Evolutionary conservation across 1,140 invertebrate genomes (phyloP).

Genomic region (Dendroctonus ponderosae): DNA sequence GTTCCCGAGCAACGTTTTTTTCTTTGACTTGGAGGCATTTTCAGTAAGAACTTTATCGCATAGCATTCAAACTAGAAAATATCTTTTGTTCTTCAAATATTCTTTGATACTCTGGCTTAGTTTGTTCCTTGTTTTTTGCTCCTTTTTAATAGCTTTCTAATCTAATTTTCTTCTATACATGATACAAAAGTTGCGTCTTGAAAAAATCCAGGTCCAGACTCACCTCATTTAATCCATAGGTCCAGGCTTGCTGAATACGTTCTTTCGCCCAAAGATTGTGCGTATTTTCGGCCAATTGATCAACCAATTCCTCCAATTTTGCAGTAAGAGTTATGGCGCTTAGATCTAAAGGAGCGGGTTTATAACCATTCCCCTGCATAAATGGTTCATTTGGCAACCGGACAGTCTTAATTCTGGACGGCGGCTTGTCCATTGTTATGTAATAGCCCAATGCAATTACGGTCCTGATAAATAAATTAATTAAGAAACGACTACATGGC

Average conservation of each 20-base stretch:
- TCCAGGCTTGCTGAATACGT: conserved; percentile 97
- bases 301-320: conserved; percentile 95
- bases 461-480: conserved; percentile 63
- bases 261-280: conserved; percentile 99
- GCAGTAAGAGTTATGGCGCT: conserved; percentile 83
- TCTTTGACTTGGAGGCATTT: too few species aligned
- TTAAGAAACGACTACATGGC: not conserved
- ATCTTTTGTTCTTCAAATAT: too few species aligned
- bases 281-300: conserved; percentile 96
- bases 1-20: too few species aligned
- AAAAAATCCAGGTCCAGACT: not conserved
- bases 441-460: conserved; percentile 96
- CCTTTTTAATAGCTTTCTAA: too few species aligned
- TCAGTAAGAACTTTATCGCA: too few species aligned
- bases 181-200: conserved; percentile 3
- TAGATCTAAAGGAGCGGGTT: conserved; percentile 96
- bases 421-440: conserved; percentile 94
- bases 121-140: too few species aligned
- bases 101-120: too few species aligned
- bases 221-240: conserved; percentile 94
- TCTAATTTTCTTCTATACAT: too few species aligned
- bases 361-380: conserved; percentile 95
- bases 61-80: too few species aligned
- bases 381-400: conserved; percentile 91
- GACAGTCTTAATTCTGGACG: conserved; percentile 88